Evolutionary conservation across 2,797 vertebrate species (phyloP).

Genomic region (Urosaurus nigricauda): DNA sequence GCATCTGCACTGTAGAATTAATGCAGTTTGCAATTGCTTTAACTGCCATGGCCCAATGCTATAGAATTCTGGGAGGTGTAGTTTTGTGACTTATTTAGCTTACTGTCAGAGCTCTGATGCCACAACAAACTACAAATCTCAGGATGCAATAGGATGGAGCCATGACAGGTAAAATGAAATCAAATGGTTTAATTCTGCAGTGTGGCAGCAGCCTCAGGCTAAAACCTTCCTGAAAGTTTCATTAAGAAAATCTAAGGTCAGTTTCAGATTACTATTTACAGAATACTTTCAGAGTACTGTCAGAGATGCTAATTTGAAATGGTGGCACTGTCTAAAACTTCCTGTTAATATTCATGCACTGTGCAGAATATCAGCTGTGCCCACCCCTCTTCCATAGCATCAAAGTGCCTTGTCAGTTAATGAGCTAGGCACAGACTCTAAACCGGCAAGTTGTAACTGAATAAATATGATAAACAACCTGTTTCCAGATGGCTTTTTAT

Average conservation of each 20-base stretch:
- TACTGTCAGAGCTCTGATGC: too few relatives aligned
- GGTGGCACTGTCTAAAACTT: slow-evolving; percentile 49
- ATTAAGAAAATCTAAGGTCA: not conserved
- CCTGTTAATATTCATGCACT: slow-evolving; percentile 61
- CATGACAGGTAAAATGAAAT: too few relatives aligned
- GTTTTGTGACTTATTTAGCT: too few relatives aligned
- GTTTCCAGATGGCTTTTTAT: slow-evolving; percentile 81
- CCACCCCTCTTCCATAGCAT: slow-evolving; percentile 56
- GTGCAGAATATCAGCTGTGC: slow-evolving; percentile 54
- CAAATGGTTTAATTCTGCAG: too few relatives aligned
- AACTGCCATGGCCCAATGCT: too few relatives aligned
- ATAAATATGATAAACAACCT: slow-evolving; percentile 81
- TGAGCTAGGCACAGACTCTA: slow-evolving; percentile 70
- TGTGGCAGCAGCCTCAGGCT: not conserved
- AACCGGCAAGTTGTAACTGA: slow-evolving; percentile 77
- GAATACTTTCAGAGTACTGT: slow-evolving; percentile 44
- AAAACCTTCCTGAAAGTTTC: slow-evolving; percentile 17
- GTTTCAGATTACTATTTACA: not conserved
- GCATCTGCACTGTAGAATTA: too few relatives aligned
- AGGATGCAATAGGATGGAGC: too few relatives aligned
- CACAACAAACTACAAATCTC: too few relatives aligned
- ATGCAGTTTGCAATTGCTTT: too few relatives aligned
- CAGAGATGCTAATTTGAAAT: slow-evolving; percentile 46
- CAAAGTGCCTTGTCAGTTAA: slow-evolving; percentile 70
- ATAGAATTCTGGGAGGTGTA: too few relatives aligned